Evolutionary conservation across 1,140 invertebrate genomes (phyloP), one percentile per base, ranked within the genome.

Genomic region (Cydia pomonella): DNA sequence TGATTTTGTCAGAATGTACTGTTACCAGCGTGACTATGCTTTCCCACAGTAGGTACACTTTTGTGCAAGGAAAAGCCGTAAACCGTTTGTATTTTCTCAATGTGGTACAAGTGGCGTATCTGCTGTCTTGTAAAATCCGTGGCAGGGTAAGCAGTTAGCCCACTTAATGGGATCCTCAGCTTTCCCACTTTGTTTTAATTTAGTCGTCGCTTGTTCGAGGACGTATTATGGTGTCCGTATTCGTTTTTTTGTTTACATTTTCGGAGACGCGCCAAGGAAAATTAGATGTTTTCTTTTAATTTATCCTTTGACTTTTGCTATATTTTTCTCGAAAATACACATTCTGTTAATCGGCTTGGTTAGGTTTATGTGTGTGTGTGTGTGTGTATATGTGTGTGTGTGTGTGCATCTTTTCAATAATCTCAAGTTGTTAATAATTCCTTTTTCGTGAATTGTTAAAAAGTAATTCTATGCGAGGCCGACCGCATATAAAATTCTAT

Each of bases 131-230:
- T 59, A n/a, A 2, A 0, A 59, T 23, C 53, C 7, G 53, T 59
- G 53, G 9, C 53, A 23, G 7, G 53, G 53, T 59, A 23, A 12
- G 53, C 53, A 59, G 53, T 59, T 59, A 59, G 53, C 53, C 53
- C 53, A 23, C 53, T 59, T 59, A 59, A 59, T 59, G 53, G 53
- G 53, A 59, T 59, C 53, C 53, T 59, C 53, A 12, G 53, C 53
- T 59, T 59, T 12, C 53, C 47, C 53, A 59, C 53, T 59, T 59
- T 59, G 18, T 59, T 59, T 59, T 59, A 59, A 59, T 59, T 59
- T 59, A 59, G 53, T 59, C 53, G 53, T 16, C 53, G n/a, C 53
- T 59, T 18, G 53, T 59, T 21, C 53, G n/a, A 21, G n/a, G 18
- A 59, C 16, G 53, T 59, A 59, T 41, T 10, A 59, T 59, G 7